Evolutionary conservation across 2,888 invertebrate species (phyloP), one percentile per base, ranked within the genome.

Genomic region (Cryptus armator): DNA sequence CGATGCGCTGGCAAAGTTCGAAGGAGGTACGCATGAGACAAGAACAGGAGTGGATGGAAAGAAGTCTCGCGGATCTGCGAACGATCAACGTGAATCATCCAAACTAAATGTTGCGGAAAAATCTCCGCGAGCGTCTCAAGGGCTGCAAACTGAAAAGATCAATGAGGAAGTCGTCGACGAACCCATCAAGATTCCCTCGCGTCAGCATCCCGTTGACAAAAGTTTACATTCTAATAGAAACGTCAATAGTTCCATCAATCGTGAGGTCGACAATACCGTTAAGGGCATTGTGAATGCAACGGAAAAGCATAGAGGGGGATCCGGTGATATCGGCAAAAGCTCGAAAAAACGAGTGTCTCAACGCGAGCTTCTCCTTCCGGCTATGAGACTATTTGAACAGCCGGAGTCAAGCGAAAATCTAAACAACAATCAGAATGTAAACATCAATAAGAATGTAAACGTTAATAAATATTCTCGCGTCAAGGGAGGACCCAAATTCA

Each of bases 151-250:
- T 37, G 37, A 37, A 5, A 37, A 37, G 9, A 37, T 37, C 37
- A 37, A 5, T 5, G 37, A 7, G 9, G 37, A 37, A 37, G 37
- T 9, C 37, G 37, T 37, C 37, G 9, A 37, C n/a, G 10, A n/a
- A 12, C 48, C 48, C n/a, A 3, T n/a, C 10, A 48, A 48, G 48
- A 48, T n/a, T 14, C n/a, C 12, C 12, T 14, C 48, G 12, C 48
- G 9, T 48, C 48, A 48, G n/a, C 14, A 14, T 48, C 48, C 0
- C 12, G 10, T 12, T 12, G n/a, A n/a, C 10, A 16, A 53, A 68
- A 68, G 32, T 24, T 68, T 4, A 43, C 12, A 76, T 43, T 24
- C 19, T 3, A 66, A 76, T 12, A 7, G 12, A 5, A 76, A 53
- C 3, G 48, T 64, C 6, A 12, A 3, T 19, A 29, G 32, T 44